Evolutionary conservation across 2,888 invertebrate genomes (phyloP).

Genomic region (Drosophila pegasa): DNA sequence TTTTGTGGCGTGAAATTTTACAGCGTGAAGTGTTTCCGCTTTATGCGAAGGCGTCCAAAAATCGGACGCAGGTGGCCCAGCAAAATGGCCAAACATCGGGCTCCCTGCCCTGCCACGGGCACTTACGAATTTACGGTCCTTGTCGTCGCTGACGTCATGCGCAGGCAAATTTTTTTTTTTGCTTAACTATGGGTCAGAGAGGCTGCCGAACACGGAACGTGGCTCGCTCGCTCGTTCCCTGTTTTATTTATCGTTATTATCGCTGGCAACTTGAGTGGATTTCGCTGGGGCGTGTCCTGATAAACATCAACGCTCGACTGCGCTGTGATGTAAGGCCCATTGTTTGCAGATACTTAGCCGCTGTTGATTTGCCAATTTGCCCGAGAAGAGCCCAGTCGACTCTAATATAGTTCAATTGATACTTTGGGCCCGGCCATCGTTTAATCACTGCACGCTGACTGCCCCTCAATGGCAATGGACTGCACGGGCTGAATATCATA

Average conservation of each 20-base stretch:
- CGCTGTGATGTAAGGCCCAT: constrained; percentile 49
- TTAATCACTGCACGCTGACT: constrained; percentile 27
- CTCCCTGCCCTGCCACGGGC: constrained; percentile 1
- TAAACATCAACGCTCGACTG: constrained; percentile 39
- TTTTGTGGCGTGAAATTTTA: constrained; percentile 54
- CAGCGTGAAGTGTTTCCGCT: constrained; percentile 40
- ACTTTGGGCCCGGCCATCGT: constrained; percentile 10
- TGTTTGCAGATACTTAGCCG: constrained; percentile 54
- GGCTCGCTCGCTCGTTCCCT: constrained; percentile 42
- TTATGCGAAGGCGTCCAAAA: constrained; percentile 39
- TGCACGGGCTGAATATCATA: constrained; percentile 17
- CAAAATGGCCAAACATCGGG: constrained; percentile 10
- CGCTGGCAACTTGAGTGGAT: constrained; percentile 55
- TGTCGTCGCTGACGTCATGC: constrained; percentile 61
- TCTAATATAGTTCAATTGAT: constrained; percentile 29
- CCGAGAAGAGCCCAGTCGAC: too few relatives aligned
- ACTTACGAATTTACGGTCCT: constrained; percentile 30
- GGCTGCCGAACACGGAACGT: constrained; percentile 7
- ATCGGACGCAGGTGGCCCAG: constrained; percentile 54
- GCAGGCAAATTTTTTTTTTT: constrained; percentile 56
- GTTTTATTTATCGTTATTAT: constrained; percentile 66
- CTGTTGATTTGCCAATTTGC: constrained; percentile 42
- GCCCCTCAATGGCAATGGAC: not conserved
- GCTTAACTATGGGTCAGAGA: constrained; percentile 52
- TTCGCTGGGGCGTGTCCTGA: constrained; percentile 55